Conservation (phyloP, 1,140 invertebrate genomes). For the Rhagoletis pomonella region DNA sequence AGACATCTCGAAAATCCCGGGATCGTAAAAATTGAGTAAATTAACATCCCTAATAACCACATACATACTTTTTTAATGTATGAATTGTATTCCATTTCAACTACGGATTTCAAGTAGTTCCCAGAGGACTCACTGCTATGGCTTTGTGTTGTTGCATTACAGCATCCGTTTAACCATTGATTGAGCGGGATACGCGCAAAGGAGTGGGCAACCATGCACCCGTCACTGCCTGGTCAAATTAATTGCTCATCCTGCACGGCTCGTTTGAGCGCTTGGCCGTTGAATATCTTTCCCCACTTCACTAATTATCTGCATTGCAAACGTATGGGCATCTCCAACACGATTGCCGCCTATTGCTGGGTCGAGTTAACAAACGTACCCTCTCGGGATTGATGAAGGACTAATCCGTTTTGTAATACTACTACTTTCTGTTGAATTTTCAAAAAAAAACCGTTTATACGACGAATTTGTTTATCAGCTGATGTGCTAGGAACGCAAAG, state of each 20-base stretch:
- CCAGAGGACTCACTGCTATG: neutral
- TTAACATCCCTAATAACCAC: no score
- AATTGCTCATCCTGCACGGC: conserved; percentile 52
- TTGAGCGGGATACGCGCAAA: neutral
- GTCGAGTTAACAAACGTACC: no score
- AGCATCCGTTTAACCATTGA: conserved; percentile 35
- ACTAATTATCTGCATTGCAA: neutral
- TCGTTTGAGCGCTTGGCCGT: conserved; percentile 38
- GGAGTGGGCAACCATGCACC: neutral
- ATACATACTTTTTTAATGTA: no score
- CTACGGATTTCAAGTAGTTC: neutral
- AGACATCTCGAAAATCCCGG: no score
- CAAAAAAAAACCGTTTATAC: no score
- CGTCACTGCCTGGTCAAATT: conserved; percentile 19
- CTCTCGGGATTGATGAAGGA: no score
- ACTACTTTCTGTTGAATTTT: no score
- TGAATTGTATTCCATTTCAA: neutral
- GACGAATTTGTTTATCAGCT: no score
- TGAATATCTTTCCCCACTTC: conserved; percentile 35
- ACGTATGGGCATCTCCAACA: neutral
- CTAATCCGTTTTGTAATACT: no score
- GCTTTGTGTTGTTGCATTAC: neutral
- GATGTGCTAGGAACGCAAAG: no score
- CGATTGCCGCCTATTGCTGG: conserved; percentile 26
- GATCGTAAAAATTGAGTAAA: no score